These are phyloP conservation scores for Xerus inauris DNA, from an alignment of 2,113 vertebrate genomes.

Conservation along the genomic window DNA sequence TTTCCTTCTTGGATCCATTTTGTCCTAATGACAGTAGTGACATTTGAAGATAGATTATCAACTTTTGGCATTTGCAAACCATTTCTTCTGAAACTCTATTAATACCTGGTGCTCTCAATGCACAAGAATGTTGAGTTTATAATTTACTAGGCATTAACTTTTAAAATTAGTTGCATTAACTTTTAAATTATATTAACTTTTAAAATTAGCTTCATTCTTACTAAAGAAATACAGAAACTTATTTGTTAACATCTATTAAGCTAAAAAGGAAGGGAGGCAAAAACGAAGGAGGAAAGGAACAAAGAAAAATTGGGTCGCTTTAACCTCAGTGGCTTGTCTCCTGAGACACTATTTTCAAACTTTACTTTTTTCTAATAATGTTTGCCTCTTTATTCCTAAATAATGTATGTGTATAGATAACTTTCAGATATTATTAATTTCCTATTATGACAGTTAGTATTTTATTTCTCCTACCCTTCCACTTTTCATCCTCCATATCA, in stretches of 20 bases:
- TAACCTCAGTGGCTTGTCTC: neutral
- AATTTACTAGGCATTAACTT: constrained; percentile 2
- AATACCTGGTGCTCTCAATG: neutral
- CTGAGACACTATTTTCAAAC: neutral
- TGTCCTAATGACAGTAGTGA: neutral
- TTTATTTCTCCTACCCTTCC: neutral
- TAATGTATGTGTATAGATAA: neutral
- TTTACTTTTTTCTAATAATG: neutral
- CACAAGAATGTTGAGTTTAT: neutral
- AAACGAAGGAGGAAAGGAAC: neutral
- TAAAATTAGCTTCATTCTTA: neutral
- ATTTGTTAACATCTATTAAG: neutral
- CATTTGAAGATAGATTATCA: neutral
- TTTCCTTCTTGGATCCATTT: neutral
- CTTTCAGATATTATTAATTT: neutral
- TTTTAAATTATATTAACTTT: neutral
- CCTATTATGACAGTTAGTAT: neutral
- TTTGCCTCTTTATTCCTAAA: neutral
- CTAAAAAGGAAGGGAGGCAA: neutral
- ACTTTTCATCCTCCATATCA: neutral
- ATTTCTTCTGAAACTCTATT: neutral
- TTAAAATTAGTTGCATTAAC: neutral
- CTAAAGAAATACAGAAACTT: neutral
- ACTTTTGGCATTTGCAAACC: neutral
- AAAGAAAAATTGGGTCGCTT: neutral